Evolutionary conservation across 2,797 vertebrate species (phyloP).

Genomic region (Tapera naevia): DNA sequence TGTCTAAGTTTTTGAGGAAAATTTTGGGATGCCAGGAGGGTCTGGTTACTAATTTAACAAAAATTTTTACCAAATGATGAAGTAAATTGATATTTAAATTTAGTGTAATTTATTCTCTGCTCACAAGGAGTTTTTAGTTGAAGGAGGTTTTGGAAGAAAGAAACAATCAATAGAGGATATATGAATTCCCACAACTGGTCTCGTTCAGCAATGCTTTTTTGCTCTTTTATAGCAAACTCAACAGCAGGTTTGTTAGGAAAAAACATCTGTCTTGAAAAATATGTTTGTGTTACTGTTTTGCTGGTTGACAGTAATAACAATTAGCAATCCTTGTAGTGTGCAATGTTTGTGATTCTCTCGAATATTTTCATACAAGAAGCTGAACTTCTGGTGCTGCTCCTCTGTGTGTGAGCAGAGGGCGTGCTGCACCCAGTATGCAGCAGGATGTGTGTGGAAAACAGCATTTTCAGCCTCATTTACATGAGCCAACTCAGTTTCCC

Average conservation of each 20-base stretch:
- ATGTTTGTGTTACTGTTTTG: rapidly evolving
- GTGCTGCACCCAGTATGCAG: not conserved
- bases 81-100: not conserved
- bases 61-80: not conserved
- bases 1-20: not conserved
- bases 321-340: not conserved
- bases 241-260: not conserved
- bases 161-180: not conserved
- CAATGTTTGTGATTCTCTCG: not conserved
- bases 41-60: not conserved
- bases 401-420: not conserved
- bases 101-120: not conserved
- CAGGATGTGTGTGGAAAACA: rapidly evolving
- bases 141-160: not conserved
- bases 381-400: not conserved
- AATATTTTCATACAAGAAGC: not conserved
- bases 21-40: not conserved
- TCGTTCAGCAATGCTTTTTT: not conserved
- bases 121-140: not conserved
- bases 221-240: not conserved
- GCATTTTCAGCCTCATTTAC: not conserved
- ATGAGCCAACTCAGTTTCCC: not conserved
- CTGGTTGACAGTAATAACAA: not conserved
- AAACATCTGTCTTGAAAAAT: not conserved
- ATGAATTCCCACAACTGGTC: not conserved